phyloP scores from a whole-genome alignment of 2,797 vertebrate genomes.

The Halcyon badia region DNA sequence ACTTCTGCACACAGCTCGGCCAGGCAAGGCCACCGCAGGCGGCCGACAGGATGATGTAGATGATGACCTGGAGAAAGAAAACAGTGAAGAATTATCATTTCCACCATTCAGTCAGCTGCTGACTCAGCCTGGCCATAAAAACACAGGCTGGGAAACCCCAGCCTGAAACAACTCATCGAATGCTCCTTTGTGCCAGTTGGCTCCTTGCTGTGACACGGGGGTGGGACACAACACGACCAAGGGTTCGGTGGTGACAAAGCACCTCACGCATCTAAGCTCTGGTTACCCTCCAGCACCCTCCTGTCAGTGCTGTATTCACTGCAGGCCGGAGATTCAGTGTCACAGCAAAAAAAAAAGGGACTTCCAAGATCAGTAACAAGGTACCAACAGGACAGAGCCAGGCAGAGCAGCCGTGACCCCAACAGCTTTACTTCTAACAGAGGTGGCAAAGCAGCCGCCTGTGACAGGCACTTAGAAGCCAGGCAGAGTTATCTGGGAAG shows the following conservation, averaged over 20 bases:
- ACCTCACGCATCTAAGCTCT: not conserved
- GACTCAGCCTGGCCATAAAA: rapidly evolving
- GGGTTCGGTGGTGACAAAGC: not conserved
- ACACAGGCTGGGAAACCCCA: too few species aligned
- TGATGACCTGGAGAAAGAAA: slow-evolving; percentile 84
- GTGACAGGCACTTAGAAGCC: rapidly evolving
- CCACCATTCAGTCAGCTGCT: rapidly evolving
- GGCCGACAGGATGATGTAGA: slow-evolving; percentile 92
- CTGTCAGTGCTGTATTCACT: rapidly evolving
- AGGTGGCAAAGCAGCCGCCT: not conserved
- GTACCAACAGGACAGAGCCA: not conserved
- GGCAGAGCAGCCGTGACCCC: not conserved
- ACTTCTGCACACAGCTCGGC: slow-evolving; percentile 89
- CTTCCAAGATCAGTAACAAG: rapidly evolving
- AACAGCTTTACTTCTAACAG: rapidly evolving
- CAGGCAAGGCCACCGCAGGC: slow-evolving; percentile 92
- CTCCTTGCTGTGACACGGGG: not conserved
- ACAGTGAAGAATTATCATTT: rapidly evolving
- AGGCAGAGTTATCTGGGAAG: not conserved
- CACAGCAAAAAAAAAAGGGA: rapidly evolving
- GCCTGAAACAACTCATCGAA: rapidly evolving
- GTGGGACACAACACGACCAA: rapidly evolving
- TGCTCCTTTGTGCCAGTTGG: rapidly evolving
- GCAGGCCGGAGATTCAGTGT: rapidly evolving
- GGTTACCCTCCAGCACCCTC: not conserved